phyloP scores from a whole-genome alignment of 2,797 vertebrate species.

The Discoglossus pictus region DNA sequence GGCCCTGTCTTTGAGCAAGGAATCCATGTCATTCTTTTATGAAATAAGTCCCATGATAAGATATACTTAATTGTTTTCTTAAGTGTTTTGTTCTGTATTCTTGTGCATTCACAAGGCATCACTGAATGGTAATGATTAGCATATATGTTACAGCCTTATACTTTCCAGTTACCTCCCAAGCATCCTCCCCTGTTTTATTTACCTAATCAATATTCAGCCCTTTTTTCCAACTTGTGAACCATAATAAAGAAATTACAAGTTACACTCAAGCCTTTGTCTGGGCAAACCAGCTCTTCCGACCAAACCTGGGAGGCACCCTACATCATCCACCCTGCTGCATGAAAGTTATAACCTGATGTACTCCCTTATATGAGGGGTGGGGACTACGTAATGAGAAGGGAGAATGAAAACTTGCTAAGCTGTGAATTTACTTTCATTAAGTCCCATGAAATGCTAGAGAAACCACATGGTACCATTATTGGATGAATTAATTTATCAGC shows the following conservation, averaged over 20 bases:
- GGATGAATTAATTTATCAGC: slow-evolving; percentile 2
- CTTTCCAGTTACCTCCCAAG: slow-evolving; percentile 17
- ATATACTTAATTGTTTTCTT: too few relatives aligned
- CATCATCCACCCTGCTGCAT: slow-evolving; percentile 33
- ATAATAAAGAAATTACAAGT: slow-evolving; percentile 4
- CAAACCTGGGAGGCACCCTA: slow-evolving; percentile 26
- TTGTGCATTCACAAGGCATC: too few relatives aligned
- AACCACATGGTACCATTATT: slow-evolving; percentile 1
- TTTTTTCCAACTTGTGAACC: slow-evolving; percentile 13
- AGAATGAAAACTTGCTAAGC: slow-evolving; percentile 25
- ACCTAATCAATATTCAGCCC: neutral
- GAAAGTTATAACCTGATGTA: slow-evolving; percentile 19
- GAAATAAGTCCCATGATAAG: too few relatives aligned
- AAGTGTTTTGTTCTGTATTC: too few relatives aligned
- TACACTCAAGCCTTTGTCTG: neutral
- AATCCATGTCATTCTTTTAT: too few relatives aligned
- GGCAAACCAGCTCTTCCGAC: slow-evolving; percentile 29
- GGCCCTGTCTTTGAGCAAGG: too few relatives aligned
- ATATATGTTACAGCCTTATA: too few relatives aligned
- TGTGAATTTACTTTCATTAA: slow-evolving; percentile 18
- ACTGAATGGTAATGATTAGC: too few relatives aligned
- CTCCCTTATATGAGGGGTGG: slow-evolving; percentile 43
- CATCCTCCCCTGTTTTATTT: neutral
- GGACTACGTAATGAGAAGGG: neutral
- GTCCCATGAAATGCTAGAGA: slow-evolving; percentile 23